Evolutionary conservation across 2,797 vertebrate species (phyloP).

Genomic region (Anguilla marmorata): DNA sequence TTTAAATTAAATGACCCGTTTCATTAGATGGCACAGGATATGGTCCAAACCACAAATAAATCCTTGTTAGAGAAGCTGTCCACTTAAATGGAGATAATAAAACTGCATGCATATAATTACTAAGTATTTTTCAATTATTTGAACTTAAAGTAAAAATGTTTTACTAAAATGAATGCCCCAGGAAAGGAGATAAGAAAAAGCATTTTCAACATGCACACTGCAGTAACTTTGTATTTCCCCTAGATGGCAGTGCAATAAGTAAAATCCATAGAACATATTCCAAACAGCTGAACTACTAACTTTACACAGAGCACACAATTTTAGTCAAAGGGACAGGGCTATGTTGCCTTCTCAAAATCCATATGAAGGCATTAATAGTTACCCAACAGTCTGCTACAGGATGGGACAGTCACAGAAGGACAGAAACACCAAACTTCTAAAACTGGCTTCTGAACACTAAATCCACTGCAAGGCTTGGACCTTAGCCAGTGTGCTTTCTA

Average conservation of each 20-base stretch:
- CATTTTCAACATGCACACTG: background rate
- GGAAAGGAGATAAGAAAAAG: background rate
- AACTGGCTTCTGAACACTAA: background rate
- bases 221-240: constrained; percentile 1
- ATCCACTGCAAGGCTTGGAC: background rate
- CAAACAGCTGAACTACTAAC: background rate
- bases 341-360: background rate
- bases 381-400: background rate
- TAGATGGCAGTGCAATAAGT: background rate
- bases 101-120: background rate
- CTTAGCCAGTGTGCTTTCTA: background rate
- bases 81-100: background rate
- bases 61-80: background rate
- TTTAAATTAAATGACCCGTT: background rate
- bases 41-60: background rate
- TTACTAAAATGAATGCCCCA: background rate
- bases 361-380: background rate
- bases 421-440: background rate
- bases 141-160: background rate
- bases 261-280: background rate
- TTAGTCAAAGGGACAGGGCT: background rate
- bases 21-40: background rate
- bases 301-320: background rate
- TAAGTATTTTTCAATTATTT: background rate
- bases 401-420: background rate